Evolutionary conservation across 2,888 invertebrate species (phyloP).

Genomic region (Eupeodes luniger): DNA sequence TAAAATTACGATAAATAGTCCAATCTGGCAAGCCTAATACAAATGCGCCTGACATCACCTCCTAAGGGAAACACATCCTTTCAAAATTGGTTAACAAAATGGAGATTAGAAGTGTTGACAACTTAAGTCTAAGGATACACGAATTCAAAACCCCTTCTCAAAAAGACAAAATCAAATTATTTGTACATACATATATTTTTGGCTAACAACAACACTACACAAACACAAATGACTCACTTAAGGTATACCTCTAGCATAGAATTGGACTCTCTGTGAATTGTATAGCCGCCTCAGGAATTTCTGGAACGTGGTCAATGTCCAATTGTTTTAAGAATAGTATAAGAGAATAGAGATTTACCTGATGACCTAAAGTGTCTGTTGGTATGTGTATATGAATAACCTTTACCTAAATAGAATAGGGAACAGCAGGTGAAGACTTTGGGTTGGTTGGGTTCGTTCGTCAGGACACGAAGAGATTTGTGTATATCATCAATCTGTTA

Average conservation of each 20-base stretch:
- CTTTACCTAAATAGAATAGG: not conserved
- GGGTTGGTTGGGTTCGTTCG: not conserved
- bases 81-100: conserved; percentile 63
- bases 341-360: conserved; percentile 14
- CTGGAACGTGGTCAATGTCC: conserved; percentile 54
- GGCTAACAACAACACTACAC: conserved; percentile 38
- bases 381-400: not conserved
- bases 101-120: conserved; percentile 73
- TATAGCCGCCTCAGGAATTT: conserved; percentile 42
- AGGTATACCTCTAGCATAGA: not conserved
- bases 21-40: no score
- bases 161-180: conserved; percentile 45
- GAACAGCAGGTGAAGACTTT: not conserved
- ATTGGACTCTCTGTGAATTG: not conserved
- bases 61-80: not conserved
- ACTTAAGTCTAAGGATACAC: conserved; percentile 71
- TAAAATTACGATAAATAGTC: no score
- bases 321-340: conserved; percentile 31
- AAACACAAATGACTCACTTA: conserved; percentile 24
- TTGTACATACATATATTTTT: conserved; percentile 40
- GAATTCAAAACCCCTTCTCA: conserved; percentile 25
- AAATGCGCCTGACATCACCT: not conserved
- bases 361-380: conserved; percentile 17
- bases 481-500: conserved; percentile 55
- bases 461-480: conserved; percentile 49